Base-by-base conservation (phyloP, 2,113 vertebrate genomes). In the Phylloscopus trochiloides region DNA sequence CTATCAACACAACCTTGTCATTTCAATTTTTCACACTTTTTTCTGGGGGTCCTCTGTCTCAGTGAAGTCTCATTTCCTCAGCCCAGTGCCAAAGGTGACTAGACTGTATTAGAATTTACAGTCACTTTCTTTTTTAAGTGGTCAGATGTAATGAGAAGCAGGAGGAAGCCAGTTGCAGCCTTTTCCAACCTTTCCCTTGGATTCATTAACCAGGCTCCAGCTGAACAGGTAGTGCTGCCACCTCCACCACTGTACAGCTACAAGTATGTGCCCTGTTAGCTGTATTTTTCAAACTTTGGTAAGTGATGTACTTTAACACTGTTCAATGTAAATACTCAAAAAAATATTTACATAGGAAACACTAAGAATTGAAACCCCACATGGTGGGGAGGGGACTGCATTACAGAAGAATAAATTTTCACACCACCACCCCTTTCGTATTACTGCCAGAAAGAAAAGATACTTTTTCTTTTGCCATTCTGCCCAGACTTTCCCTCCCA, bases 11-110 rank as follows among this genome's bases (percentile, higher is more conserved):
- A 57, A 79, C 40, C 52, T 97, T 97, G 98, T 98, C 98, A 98
- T 95, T 92, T 96, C 94, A 45, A 98, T 98, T 97, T 91, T 97
- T 80, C 97, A 98, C 97, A 97, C 97, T 97, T 70, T 76, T 77
- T 94, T 67, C 85, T 94, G 95, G 92, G 92, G 91, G 85, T 83
- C 80, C 40, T 96, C 94, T 86, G 57, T 88, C 91, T 91, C 50
- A 3, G 82, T 54, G 82, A 81, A 86, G 90, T 73, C 94, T 67
- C 92, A 94, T 96, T 88, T 92, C 92, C 83, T 96, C 80, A 48
- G 43, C 59, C 63, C 40, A 28, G 72, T 84, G 78, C 75, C 86
- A 95, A 96, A 96, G 94, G 82, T 95, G 82, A 77, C 72, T 76
- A 96, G 72, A 36, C 38, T 96, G 51, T 67, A 57, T 83, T 76